A percentile compares a stretch with the other conserved stretches of the same genome.
Conservation (phyloP, 2,797 vertebrate species). For the Coregonus sp. region DNA sequence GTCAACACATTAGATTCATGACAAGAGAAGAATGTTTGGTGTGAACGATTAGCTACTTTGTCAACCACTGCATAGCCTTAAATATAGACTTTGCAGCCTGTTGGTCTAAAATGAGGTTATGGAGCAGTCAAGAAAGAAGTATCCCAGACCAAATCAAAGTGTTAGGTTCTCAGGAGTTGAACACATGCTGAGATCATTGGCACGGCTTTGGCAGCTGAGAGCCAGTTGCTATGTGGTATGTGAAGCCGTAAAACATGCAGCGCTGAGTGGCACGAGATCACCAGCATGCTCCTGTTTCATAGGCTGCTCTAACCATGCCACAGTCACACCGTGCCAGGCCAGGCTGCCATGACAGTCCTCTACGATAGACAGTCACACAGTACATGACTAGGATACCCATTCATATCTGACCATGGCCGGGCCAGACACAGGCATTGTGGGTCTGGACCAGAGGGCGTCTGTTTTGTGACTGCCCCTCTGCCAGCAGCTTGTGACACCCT, state of each 20-base stretch:
- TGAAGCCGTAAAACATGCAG: neutral
- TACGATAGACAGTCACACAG: neutral
- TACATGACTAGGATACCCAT: neutral
- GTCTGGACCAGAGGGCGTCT: neutral
- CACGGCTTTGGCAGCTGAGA: neutral
- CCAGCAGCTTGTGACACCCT: neutral
- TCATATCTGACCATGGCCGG: neutral
- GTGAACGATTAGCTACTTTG: neutral
- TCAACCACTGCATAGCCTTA: constrained; percentile 13
- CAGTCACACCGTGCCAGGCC: constrained; percentile 6
- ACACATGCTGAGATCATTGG: constrained; percentile 4
- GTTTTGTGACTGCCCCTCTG: neutral
- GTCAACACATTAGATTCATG: neutral
- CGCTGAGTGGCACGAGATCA: neutral
- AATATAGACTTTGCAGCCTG: constrained; percentile 13
- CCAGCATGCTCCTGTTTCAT: neutral
- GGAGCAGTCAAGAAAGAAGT: neutral
- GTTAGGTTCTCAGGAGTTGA: constrained; percentile 2
- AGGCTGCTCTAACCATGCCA: neutral
- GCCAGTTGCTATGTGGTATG: constrained; percentile 12
- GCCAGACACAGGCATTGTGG: neutral
- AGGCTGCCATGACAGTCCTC: neutral
- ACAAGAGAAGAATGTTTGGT: neutral
- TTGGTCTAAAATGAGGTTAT: constrained; percentile 3
- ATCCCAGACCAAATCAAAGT: constrained; percentile 6